phyloP scores from a whole-genome alignment of 2,113 vertebrate genomes.

The Procavia capensis region DNA sequence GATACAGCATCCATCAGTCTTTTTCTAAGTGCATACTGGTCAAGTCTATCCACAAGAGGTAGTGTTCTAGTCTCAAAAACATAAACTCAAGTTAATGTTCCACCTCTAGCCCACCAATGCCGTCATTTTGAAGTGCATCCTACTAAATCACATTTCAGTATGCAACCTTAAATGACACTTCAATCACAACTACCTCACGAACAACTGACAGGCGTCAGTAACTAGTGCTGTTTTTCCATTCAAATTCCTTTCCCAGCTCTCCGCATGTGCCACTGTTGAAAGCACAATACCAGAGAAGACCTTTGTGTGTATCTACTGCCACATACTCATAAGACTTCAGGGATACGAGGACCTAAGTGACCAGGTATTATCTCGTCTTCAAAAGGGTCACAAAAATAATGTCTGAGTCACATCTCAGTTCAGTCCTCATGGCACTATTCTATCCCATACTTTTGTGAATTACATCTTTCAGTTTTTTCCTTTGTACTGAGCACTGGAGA shows the following conservation, averaged over 20 bases:
- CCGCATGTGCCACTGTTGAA: background rate
- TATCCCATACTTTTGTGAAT: background rate
- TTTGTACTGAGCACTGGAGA: background rate
- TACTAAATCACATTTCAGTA: background rate
- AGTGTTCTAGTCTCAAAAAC: constrained; percentile 27
- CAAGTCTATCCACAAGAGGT: constrained; percentile 63
- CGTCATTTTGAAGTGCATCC: background rate
- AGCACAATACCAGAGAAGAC: background rate
- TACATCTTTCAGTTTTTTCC: background rate
- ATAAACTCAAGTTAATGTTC: background rate
- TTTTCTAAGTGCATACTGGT: constrained; percentile 57
- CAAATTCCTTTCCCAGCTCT: background rate
- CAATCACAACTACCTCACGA: background rate
- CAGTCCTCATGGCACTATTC: background rate
- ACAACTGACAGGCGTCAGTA: background rate
- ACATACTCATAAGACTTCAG: background rate
- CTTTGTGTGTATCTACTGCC: background rate
- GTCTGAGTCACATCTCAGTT: background rate
- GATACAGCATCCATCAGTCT: constrained; percentile 3
- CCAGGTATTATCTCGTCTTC: background rate
- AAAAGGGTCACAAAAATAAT: background rate
- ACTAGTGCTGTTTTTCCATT: background rate
- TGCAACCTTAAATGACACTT: background rate
- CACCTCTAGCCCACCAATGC: background rate
- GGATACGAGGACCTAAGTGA: background rate